Base-by-base conservation (phyloP, 2,888 invertebrate genomes). In the Eupithecia subfuscata region DNA sequence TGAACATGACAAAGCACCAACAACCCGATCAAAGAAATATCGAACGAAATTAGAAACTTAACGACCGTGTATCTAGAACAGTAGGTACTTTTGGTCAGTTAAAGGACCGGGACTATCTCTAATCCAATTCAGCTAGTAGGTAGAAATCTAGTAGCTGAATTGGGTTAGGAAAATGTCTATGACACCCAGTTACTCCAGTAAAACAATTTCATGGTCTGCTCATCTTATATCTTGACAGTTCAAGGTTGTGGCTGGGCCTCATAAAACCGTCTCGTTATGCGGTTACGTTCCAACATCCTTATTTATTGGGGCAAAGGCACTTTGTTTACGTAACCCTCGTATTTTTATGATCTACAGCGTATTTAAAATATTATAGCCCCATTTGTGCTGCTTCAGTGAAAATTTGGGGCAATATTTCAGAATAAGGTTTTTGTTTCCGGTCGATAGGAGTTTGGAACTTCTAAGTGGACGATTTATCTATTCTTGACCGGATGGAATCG, bases 271-370 rank as follows among this genome's bases (percentile, higher is more conserved):
- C 79, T 79, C 82, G 83, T 87, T 85, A 86, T 80, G 81, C 81
- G 81, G 82, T 79, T 80, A 74, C 76, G 79, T 79, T 83, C 82
- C 79, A 81, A 83, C 82, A 81, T 80, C 82, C 81, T 87, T 85
- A 88, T 88, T 88, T 88, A 88, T 87, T 84, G 87, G 83, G 80
- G 82, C 83, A 80, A 81, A 83, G 82, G 82, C 81, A 85, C 83
- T 86, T 88, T 88, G 87, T 88, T 88, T 87, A 87, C 85, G 84
- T 81, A 84, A 84, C 84, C 84, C 83, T 84, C 84, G 84, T 84
- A 85, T 86, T 88, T 84, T 87, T 84, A 86, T 87, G 86, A 88
- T 88, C 88, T 86, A 86, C 83, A 75, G 83, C 82, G 82, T 79
- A 83, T 85, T 86, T 84, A 83, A 83, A 87, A 87, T 87, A 86